Percentiles rank a stretch among this genome's conserved stretches.
Evolutionary conservation across 2,888 invertebrate species (phyloP).

Genomic region (Ariolimax columbianus): DNA sequence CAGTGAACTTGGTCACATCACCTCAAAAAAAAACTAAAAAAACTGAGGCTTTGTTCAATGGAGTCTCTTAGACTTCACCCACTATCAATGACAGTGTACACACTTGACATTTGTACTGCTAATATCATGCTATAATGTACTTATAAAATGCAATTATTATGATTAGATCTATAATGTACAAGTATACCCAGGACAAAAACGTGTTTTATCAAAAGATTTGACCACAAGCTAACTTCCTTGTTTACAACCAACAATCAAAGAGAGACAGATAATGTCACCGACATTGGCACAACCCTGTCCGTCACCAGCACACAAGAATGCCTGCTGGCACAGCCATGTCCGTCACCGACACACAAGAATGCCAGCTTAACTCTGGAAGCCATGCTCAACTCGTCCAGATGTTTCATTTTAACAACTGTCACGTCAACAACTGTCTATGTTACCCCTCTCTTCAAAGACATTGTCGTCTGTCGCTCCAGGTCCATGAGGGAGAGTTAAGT

Average conservation of each 20-base stretch:
- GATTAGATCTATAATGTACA: not conserved
- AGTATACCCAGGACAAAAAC: not conserved
- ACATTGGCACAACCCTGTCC: not conserved
- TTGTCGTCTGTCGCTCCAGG: not conserved
- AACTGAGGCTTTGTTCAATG: too few relatives aligned
- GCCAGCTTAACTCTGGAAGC: not conserved
- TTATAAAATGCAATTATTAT: not conserved
- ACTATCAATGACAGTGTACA: too few relatives aligned
- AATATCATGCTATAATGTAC: too few relatives aligned
- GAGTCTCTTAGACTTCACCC: too few relatives aligned
- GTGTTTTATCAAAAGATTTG: not conserved
- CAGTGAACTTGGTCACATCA: too few relatives aligned
- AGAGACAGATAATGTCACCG: conserved; percentile 21
- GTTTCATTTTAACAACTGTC: not conserved
- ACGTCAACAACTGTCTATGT: conserved; percentile 1
- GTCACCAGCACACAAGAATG: not conserved
- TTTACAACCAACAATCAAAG: not conserved
- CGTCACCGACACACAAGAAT: not conserved
- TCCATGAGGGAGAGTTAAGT: conserved; percentile 6
- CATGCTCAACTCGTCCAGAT: not conserved
- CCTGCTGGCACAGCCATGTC: too few relatives aligned
- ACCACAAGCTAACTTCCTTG: not conserved
- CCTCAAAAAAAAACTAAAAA: too few relatives aligned
- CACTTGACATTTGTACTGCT: too few relatives aligned
- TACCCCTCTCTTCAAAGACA: conserved; percentile 31